phyloP scores from a whole-genome alignment of 92 coral and sea anemone genomes.

The Bergia sp. region DNA sequence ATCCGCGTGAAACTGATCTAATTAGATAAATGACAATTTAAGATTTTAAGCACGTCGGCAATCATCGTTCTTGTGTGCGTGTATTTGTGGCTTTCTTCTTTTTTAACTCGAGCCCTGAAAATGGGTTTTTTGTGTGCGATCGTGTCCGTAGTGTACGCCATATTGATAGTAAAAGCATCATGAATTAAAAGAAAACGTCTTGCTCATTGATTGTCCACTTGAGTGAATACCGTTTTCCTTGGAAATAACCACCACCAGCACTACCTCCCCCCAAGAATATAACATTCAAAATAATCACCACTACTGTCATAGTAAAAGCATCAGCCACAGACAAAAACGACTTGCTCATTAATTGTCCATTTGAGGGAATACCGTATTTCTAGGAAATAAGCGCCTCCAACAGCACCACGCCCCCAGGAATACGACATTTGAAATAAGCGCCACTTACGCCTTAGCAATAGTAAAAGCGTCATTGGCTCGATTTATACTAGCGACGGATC shows the following conservation, averaged over 20 bases:
- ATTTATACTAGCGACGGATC: no score
- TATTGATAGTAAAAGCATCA: slow-evolving; percentile 39
- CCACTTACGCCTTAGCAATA: no score
- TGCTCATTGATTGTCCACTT: not conserved
- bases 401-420: not conserved
- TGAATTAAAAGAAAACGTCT: not conserved
- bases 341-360: not conserved
- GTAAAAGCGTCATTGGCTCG: no score
- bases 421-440: not conserved
- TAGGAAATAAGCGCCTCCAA: no score
- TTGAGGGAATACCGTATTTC: no score
- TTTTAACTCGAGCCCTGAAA: slow-evolving; percentile 78
- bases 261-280: not conserved
- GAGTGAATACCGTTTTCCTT: no score
- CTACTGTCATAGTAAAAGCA: no score
- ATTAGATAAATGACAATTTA: slow-evolving; percentile 26
- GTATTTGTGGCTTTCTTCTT: slow-evolving; percentile 67
- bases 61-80: slow-evolving; percentile 67
- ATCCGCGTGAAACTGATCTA: slow-evolving; percentile 67
- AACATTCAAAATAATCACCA: not conserved
- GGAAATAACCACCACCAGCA: no score
- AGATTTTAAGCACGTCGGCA: slow-evolving; percentile 44
- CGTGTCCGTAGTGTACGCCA: slow-evolving; percentile 45
- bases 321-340: not conserved
- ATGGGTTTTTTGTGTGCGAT: slow-evolving; percentile 64